Evolutionary conservation across 30 jellyfish, hydroid and myxozoan genomes (phyloP).

Genomic region (Catostylus mosaicus): DNA sequence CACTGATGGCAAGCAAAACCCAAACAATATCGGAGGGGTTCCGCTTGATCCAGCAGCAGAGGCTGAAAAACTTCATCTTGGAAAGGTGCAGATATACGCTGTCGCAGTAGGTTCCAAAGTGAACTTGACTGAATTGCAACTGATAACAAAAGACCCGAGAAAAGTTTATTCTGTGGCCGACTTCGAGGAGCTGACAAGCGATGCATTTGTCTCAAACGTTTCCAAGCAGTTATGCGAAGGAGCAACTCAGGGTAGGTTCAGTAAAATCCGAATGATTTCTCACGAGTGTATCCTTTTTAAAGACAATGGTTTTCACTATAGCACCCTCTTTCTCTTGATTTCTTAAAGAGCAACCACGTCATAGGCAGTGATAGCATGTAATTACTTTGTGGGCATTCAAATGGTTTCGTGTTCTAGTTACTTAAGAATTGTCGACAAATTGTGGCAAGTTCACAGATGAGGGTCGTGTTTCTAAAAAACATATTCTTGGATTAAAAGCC

Average conservation of each 20-base stretch:
- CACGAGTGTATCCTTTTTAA: no score
- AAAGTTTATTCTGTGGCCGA: constrained; percentile 48
- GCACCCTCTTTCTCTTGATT: no score
- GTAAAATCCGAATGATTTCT: no score
- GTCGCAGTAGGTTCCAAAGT: constrained; percentile 54
- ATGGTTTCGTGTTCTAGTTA: no score
- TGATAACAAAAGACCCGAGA: constrained; percentile 39
- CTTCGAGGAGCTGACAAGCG: constrained; percentile 46
- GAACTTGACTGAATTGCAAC: constrained; percentile 49
- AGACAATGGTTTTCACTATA: no score
- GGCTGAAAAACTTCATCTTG: constrained; percentile 36
- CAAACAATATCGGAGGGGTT: constrained; percentile 22
- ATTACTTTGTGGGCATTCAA: no score
- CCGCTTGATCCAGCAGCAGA: constrained; percentile 30
- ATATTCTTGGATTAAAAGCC: no score
- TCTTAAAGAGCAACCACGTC: no score
- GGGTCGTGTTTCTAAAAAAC: no score
- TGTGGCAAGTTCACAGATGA: no score
- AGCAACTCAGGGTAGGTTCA: not conserved
- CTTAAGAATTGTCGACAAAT: no score
- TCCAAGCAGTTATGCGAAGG: constrained; percentile 49
- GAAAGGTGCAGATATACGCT: constrained; percentile 49
- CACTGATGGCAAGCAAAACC: constrained; percentile 80
- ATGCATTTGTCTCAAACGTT: constrained; percentile 46
- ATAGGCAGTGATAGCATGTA: no score